Conservation (phyloP, 2,797 vertebrate species). For the Jordanella pulchra region DNA sequence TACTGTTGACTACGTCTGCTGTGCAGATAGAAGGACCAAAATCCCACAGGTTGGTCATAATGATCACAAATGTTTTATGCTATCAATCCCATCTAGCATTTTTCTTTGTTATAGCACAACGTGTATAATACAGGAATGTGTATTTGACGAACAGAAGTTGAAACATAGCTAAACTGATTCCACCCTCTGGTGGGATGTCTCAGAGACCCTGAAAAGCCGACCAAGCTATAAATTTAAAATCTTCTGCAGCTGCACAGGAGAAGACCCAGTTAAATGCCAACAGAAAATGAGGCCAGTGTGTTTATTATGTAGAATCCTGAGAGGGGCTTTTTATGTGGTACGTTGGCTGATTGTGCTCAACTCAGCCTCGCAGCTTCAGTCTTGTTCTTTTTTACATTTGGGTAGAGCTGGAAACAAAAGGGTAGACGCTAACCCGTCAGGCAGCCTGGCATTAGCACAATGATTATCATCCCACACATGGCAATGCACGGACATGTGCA, state of each 20-base stretch:
- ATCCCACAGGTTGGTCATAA: not conserved
- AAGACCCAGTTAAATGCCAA: constrained; percentile 12
- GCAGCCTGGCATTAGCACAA: constrained; percentile 29
- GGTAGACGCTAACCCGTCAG: constrained; percentile 47
- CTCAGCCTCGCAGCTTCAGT: constrained; percentile 23
- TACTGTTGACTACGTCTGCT: not conserved
- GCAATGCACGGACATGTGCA: constrained; percentile 14
- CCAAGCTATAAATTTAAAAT: constrained; percentile 7
- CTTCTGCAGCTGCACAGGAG: constrained; percentile 20
- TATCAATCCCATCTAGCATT: not conserved
- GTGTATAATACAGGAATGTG: not conserved
- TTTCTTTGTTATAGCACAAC: constrained; percentile 7
- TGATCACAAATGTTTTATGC: not conserved
- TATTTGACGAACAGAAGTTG: not conserved
- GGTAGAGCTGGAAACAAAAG: constrained; percentile 50
- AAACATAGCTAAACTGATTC: not conserved
- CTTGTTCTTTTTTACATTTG: constrained; percentile 43
- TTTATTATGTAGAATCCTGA: constrained; percentile 25
- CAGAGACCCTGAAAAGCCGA: constrained; percentile 19
- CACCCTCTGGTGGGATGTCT: constrained; percentile 5
- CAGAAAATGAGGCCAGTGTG: constrained; percentile 36
- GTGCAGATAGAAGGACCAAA: not conserved
- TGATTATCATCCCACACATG: constrained; percentile 38
- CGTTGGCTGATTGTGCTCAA: constrained; percentile 20
- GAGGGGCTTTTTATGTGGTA: not conserved